A percentile compares a stretch with the other conserved stretches of the same genome.
phyloP scores from a whole-genome alignment of 2,888 invertebrate genomes.

The Iphiclides podalirius region DNA sequence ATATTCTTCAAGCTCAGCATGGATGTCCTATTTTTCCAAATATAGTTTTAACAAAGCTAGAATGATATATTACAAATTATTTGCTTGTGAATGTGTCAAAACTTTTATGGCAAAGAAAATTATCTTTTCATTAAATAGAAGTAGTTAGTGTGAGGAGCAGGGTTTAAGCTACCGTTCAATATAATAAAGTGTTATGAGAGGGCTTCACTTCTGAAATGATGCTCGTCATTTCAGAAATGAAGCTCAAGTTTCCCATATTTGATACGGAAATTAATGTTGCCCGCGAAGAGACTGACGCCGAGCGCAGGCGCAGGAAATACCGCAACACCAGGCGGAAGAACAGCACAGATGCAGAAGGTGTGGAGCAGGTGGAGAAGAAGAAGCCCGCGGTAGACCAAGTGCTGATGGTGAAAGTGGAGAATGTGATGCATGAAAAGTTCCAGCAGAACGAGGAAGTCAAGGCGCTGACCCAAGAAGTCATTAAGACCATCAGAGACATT shows the following conservation, averaged over 20 bases:
- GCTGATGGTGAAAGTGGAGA: conserved; percentile 96
- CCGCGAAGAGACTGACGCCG: conserved; percentile 86
- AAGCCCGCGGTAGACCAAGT: conserved; percentile 68
- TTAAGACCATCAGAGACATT: conserved; percentile 98
- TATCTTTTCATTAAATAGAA: no score
- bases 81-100: no score
- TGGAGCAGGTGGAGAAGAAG: conserved; percentile 40
- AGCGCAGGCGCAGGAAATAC: conserved; percentile 76
- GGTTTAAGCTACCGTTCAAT: no score
- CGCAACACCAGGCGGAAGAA: conserved; percentile 53
- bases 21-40: no score
- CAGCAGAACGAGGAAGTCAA: conserved; percentile 96
- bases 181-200: no score
- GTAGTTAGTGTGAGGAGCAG: no score
- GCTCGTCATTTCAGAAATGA: conserved; percentile 80
- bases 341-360: conserved; percentile 29
- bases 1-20: no score
- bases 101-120: no score
- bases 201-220: conserved; percentile 70
- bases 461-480: conserved; percentile 96
- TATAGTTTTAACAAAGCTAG: no score
- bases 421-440: conserved; percentile 93
- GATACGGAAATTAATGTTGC: conserved; percentile 90
- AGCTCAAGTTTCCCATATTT: conserved; percentile 90
- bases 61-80: no score